A percentile compares a stretch with the other conserved stretches of the same genome.
Evolutionary conservation across 2,888 invertebrate species (phyloP).

Genomic region (Ariolimax columbianus): DNA sequence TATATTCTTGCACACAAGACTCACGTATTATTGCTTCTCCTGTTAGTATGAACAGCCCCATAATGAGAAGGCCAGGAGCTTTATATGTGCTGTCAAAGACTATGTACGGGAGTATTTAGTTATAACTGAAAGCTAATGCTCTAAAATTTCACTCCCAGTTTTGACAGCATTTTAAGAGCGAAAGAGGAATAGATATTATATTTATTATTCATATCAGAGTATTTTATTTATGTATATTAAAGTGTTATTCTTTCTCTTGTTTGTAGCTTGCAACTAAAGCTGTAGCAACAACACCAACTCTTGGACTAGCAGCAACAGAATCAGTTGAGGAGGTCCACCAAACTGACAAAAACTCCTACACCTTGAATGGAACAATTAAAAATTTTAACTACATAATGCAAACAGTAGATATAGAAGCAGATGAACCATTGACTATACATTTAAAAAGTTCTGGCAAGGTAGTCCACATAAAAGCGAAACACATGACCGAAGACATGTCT

Average conservation of each 20-base stretch:
- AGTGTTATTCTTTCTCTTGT: not conserved
- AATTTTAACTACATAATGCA: conserved; percentile 32
- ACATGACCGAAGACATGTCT: conserved; percentile 47
- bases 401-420: conserved; percentile 49
- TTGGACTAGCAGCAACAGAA: conserved; percentile 5
- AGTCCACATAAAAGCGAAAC: conserved; percentile 51
- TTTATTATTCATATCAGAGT: not conserved
- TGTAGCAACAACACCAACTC: conserved; percentile 42
- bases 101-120: no score
- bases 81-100: no score
- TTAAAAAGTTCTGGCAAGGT: conserved; percentile 51
- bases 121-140: no score
- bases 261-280: conserved; percentile 55
- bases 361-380: not conserved
- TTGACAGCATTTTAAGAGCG: no score
- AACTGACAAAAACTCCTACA: not conserved
- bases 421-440: conserved; percentile 53
- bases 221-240: conserved; percentile 1
- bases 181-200: no score
- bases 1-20: no score
- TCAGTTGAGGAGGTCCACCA: conserved; percentile 6
- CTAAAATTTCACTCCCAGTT: no score
- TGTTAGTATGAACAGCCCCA: no score
- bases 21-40: no score
- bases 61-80: no score